Conservation (phyloP, 2,113 vertebrate species). For the Orthonyx spaldingii region DNA sequence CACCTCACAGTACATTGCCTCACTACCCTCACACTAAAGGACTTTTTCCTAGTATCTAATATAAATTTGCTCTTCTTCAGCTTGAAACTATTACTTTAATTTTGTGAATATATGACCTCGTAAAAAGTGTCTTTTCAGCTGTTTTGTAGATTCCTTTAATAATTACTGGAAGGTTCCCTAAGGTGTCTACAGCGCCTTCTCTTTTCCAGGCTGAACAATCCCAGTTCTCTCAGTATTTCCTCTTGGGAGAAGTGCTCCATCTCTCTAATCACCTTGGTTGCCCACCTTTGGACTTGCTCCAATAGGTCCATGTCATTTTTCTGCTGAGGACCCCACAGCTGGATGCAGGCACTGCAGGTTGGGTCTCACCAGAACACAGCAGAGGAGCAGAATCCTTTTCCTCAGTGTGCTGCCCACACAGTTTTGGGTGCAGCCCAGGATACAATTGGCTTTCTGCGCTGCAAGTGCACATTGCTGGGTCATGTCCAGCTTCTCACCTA, state of each 20-base stretch:
- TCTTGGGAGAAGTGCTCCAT: neutral
- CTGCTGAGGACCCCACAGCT: neutral
- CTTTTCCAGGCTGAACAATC: neutral
- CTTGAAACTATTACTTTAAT: accelerated
- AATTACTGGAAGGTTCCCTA: accelerated
- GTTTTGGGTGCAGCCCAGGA: neutral
- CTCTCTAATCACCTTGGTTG: neutral
- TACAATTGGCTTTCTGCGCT: neutral
- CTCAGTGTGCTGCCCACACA: neutral
- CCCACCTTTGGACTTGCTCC: accelerated
- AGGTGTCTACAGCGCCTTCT: too few species aligned
- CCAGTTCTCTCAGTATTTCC: neutral
- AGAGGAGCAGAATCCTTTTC: neutral
- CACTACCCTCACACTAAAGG: accelerated
- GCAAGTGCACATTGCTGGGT: accelerated
- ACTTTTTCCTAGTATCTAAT: neutral
- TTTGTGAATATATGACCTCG: accelerated
- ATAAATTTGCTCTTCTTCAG: accelerated
- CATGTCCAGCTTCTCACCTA: neutral
- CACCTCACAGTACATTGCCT: neutral
- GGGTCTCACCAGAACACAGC: neutral
- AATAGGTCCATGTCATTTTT: too few species aligned
- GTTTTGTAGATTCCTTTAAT: accelerated
- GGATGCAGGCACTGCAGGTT: too few species aligned
- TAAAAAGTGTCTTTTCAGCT: accelerated